A percentile compares a stretch with the other conserved stretches of the same genome.
These are phyloP conservation scores for Formica selysi DNA, from an alignment of 1,140 invertebrate species.

Conservation along the genomic window DNA sequence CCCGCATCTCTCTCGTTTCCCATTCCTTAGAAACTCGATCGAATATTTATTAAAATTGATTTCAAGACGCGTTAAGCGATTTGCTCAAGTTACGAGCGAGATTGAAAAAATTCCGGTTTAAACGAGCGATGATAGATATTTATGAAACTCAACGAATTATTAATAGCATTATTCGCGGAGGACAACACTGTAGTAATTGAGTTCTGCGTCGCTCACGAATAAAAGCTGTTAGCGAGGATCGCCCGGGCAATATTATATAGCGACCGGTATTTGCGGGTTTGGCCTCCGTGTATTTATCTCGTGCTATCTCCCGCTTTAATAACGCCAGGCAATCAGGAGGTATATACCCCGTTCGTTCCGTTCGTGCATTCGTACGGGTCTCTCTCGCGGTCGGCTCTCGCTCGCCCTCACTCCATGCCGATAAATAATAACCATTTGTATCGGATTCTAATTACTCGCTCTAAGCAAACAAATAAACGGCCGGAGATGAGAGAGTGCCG, in stretches of 20 bases:
- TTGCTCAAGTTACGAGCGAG: not conserved
- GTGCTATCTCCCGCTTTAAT: slow-evolving; percentile 81
- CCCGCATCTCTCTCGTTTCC: not conserved
- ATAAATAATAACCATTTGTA: slow-evolving; percentile 86
- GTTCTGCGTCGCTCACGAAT: slow-evolving; percentile 47
- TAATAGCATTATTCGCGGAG: slow-evolving; percentile 35
- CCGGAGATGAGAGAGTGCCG: slow-evolving; percentile 59
- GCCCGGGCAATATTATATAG: slow-evolving; percentile 62
- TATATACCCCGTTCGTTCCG: slow-evolving; percentile 41
- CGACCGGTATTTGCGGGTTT: slow-evolving; percentile 45
- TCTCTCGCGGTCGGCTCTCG: slow-evolving; percentile 38
- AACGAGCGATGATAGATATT: not conserved
- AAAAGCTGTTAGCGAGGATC: slow-evolving; percentile 65
- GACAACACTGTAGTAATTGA: slow-evolving; percentile 52
- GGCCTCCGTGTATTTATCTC: slow-evolving; percentile 72
- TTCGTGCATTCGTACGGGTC: slow-evolving; percentile 43
- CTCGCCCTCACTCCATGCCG: slow-evolving; percentile 61
- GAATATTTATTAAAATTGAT: not conserved
- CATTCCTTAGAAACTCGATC: not conserved
- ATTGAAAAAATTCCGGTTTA: not conserved
- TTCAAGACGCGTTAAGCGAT: not conserved
- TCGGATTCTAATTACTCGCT: slow-evolving; percentile 86
- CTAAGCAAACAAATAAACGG: slow-evolving; percentile 86
- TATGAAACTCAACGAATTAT: slow-evolving; percentile 41
- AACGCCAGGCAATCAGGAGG: slow-evolving; percentile 82